Percentiles rank a stretch among this genome's conserved stretches.
Evolutionary conservation across 1,140 invertebrate species (phyloP).

Genomic region (Solenopsis fugax): DNA sequence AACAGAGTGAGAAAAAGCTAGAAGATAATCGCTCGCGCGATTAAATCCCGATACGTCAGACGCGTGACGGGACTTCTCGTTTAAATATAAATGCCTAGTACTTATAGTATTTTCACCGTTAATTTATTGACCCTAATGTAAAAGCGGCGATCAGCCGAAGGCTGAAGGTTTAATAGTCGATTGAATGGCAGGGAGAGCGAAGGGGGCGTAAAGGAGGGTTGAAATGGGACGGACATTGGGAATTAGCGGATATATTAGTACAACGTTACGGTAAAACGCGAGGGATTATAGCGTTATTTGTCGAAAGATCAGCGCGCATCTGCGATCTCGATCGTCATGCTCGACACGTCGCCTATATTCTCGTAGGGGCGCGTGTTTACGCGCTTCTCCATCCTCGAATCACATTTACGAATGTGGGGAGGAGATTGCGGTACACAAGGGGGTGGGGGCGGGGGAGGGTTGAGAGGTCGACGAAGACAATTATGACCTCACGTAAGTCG

Average conservation of each 20-base stretch:
- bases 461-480: neutral
- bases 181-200: conserved; percentile 9
- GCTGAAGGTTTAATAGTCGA: neutral
- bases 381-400: conserved; percentile 49
- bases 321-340: conserved; percentile 61
- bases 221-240: conserved; percentile 20
- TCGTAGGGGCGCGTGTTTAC: conserved; percentile 21
- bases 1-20: conserved; percentile 58
- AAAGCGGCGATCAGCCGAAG: conserved; percentile 30
- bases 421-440: neutral
- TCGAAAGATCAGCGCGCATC: conserved; percentile 63
- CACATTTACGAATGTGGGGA: conserved; percentile 36
- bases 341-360: conserved; percentile 59
- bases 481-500: conserved; percentile 20
- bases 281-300: conserved; percentile 63
- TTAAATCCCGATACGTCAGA: conserved; percentile 47
- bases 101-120: conserved; percentile 84
- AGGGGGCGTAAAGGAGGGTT: neutral
- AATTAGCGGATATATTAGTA: conserved; percentile 69
- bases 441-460: neutral
- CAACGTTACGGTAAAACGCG: conserved; percentile 66
- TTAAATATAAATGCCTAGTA: conserved; percentile 77
- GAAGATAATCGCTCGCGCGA: conserved; percentile 61
- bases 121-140: conserved; percentile 80
- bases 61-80: conserved; percentile 62